Evolutionary conservation across 35 echinoderm and acorn worm genomes (phyloP).

Genomic region (Ophiothrix spiculata): DNA sequence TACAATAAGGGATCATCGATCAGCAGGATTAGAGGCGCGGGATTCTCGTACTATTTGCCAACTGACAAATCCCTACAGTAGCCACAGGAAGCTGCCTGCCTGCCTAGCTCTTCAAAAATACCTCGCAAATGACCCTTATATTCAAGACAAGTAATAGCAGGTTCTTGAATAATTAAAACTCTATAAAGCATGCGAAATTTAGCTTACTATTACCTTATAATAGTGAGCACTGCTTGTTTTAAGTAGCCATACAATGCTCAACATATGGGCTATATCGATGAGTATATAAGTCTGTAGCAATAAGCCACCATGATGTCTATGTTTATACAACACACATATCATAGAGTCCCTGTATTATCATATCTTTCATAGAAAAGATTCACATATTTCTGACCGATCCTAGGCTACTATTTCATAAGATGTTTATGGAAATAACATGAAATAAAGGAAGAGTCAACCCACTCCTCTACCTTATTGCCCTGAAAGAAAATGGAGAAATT

Average conservation of each 20-base stretch:
- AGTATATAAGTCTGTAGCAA: no score
- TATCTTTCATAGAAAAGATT: background rate
- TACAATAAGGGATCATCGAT: background rate
- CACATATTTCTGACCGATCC: background rate
- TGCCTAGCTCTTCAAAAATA: background rate
- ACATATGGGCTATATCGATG: background rate
- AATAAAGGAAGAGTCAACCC: no score
- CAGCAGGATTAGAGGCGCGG: background rate
- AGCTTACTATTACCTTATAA: background rate
- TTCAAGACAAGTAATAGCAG: background rate
- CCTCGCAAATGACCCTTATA: background rate
- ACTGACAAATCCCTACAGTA: background rate
- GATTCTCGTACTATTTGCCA: background rate
- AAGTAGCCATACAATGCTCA: background rate
- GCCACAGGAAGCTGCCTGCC: background rate
- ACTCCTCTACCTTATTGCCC: no score
- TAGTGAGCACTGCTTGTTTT: no score
- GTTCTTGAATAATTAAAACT: background rate
- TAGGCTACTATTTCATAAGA: background rate
- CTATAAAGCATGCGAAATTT: background rate
- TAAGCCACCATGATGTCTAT: no score
- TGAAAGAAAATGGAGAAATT: no score
- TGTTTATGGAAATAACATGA: background rate
- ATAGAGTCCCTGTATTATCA: background rate
- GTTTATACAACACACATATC: no score